These are phyloP conservation scores for Rhogogaster chlorosoma DNA, from an alignment of 2,888 invertebrate species.

Conservation along the genomic window DNA sequence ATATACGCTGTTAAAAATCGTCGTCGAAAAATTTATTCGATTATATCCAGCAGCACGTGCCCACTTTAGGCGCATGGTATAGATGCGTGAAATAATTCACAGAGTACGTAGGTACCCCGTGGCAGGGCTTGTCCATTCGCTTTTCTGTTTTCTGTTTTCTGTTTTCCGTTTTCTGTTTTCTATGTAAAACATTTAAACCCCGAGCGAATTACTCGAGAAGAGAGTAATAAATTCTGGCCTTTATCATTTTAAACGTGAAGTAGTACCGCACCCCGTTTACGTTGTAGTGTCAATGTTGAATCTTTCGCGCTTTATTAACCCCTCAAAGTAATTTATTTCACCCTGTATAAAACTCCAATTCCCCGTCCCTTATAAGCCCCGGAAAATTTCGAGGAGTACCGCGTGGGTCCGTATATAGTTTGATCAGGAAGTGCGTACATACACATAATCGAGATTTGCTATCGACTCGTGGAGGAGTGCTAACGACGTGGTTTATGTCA, in stretches of 20 bases:
- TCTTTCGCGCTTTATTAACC: conserved; percentile 18
- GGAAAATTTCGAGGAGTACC: too few relatives aligned
- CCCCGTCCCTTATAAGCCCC: not conserved
- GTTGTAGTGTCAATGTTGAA: conserved; percentile 37
- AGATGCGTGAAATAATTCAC: conserved; percentile 50
- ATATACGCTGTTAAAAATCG: too few relatives aligned
- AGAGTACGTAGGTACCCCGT: not conserved
- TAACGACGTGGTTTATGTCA: conserved; percentile 10
- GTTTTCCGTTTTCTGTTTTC: conserved; percentile 53
- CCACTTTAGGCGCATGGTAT: conserved; percentile 13
- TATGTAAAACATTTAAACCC: conserved; percentile 50
- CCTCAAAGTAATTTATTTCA: conserved; percentile 28
- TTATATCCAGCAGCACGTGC: not conserved
- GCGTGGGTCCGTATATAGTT: too few relatives aligned
- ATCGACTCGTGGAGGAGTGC: not conserved
- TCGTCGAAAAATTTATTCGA: not conserved
- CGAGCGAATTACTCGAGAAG: conserved; percentile 20
- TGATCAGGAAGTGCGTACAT: not conserved
- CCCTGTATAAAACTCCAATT: not conserved
- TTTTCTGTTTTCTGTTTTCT: conserved; percentile 54
- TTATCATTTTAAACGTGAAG: conserved; percentile 34
- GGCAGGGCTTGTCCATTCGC: not conserved
- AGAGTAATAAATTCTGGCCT: conserved; percentile 27
- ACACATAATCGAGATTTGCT: not conserved
- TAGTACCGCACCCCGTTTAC: not conserved